Percentiles rank a stretch among this genome's conserved stretches.
Evolutionary conservation across 2,888 invertebrate species (phyloP).

Genomic region (Linnaemya vulpina): DNA sequence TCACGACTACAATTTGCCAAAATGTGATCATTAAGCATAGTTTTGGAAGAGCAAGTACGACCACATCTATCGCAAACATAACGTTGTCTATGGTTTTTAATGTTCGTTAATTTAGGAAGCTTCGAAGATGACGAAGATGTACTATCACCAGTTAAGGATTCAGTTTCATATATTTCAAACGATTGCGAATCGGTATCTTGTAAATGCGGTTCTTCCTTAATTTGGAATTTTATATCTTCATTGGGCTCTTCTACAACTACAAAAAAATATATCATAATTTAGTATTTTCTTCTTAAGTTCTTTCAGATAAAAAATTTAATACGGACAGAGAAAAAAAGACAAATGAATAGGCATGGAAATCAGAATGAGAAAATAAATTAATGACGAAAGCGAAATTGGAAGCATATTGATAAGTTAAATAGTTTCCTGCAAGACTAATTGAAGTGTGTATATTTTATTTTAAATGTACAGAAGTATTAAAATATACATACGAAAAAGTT

Average conservation of each 20-base stretch:
- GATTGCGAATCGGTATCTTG: slow-evolving; percentile 44
- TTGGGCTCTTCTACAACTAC: not conserved
- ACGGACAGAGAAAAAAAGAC: no score
- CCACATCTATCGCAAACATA: slow-evolving; percentile 74
- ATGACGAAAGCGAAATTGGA: no score
- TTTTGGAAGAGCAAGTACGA: slow-evolving; percentile 73
- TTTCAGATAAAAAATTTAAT: no score
- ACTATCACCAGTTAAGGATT: slow-evolving; percentile 4
- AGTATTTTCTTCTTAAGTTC: not conserved
- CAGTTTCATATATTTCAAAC: slow-evolving; percentile 16
- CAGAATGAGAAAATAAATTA: no score
- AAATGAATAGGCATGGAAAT: no score
- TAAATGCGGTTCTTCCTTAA: slow-evolving; percentile 44
- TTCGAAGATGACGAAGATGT: not conserved
- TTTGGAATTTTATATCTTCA: slow-evolving; percentile 22
- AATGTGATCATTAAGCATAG: slow-evolving; percentile 73
- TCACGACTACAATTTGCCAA: slow-evolving; percentile 73
- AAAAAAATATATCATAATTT: not conserved
- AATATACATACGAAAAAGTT: no score
- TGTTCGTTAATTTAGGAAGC: slow-evolving; percentile 21
- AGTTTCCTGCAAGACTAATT: no score
- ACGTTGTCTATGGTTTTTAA: slow-evolving; percentile 39
- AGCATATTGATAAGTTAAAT: no score
- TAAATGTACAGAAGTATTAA: no score
- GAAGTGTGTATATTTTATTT: no score